Evolutionary conservation across 2,113 vertebrate species (phyloP).

Genomic region (Halichoeres trimaculatus): DNA sequence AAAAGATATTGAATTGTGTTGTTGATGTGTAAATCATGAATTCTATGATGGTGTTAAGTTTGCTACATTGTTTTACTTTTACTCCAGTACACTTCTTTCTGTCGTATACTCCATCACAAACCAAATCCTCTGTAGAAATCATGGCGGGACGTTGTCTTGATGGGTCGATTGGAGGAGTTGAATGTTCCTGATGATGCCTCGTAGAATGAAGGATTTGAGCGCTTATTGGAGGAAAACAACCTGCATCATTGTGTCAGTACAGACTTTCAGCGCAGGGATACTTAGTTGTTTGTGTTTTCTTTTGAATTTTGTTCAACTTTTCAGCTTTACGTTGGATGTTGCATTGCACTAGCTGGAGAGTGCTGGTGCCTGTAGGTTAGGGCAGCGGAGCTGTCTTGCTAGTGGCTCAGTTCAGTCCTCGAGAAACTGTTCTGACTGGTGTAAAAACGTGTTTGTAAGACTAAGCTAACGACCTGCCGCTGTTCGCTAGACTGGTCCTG

Average conservation of each 20-base stretch:
- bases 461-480: slow-evolving; percentile 57
- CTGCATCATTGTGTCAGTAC: slow-evolving; percentile 11
- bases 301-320: slow-evolving; percentile 10
- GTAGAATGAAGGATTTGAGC: slow-evolving; percentile 34
- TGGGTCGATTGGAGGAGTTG: slow-evolving; percentile 30
- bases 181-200: slow-evolving; percentile 49
- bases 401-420: slow-evolving; percentile 58
- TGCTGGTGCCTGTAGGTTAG: slow-evolving; percentile 56
- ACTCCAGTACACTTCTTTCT: slow-evolving; percentile 26
- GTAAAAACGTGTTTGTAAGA: slow-evolving; percentile 60
- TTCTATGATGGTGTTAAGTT: slow-evolving; percentile 78
- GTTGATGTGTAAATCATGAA: slow-evolving; percentile 93
- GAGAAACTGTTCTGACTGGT: slow-evolving; percentile 61
- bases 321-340: slow-evolving; percentile 76
- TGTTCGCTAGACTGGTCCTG: slow-evolving; percentile 65
- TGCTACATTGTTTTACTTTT: slow-evolving; percentile 69
- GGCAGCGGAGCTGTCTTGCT: slow-evolving; percentile 69
- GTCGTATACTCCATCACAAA: slow-evolving; percentile 54
- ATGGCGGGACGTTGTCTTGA: slow-evolving; percentile 34
- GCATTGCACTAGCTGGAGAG: slow-evolving; percentile 66
- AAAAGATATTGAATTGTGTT: slow-evolving; percentile 89
- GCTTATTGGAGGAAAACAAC: slow-evolving; percentile 9
- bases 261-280: slow-evolving; percentile 53
- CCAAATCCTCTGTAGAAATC: slow-evolving; percentile 71
- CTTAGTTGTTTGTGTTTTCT: slow-evolving; percentile 29